A percentile compares a stretch with the other conserved stretches of the same genome.
Conservation (phyloP, 2,113 vertebrate species). For the Nyctibius bracteatus region DNA sequence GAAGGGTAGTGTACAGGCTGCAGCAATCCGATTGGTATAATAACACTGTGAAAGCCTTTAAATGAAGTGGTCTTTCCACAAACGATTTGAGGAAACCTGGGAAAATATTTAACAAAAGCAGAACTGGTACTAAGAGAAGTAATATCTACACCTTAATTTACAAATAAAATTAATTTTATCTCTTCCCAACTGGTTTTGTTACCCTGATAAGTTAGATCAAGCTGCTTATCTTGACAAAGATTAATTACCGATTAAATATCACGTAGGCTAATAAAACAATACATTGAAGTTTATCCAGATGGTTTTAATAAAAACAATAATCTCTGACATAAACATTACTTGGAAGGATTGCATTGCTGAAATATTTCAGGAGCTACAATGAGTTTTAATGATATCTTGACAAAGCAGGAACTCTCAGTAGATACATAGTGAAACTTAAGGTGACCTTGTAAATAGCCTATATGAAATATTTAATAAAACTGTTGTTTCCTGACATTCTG, state of each 20-base stretch:
- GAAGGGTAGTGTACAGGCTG: not conserved
- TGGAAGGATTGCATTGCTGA: constrained; percentile 30
- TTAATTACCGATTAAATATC: constrained; percentile 62
- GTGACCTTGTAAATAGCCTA: constrained; percentile 70
- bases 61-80: not conserved
- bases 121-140: not conserved
- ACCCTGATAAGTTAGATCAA: constrained; percentile 48
- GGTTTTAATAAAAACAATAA: constrained; percentile 59
- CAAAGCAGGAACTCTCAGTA: constrained; percentile 44
- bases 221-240: constrained; percentile 63
- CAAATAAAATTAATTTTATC: constrained; percentile 48
- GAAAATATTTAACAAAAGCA: not conserved
- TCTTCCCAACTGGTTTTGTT: constrained; percentile 43
- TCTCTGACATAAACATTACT: not conserved
- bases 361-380: constrained; percentile 15
- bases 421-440: constrained; percentile 53
- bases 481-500: constrained; percentile 21
- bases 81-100: not conserved
- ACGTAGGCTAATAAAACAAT: constrained; percentile 35
- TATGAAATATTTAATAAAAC: constrained; percentile 52
- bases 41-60: not conserved
- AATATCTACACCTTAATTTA: not conserved
- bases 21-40: not conserved
- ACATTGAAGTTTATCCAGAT: constrained; percentile 51
- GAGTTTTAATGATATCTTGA: constrained; percentile 33